Evolutionary conservation across 2,797 vertebrate genomes (phyloP), one percentile per base, ranked within the genome.

Genomic region (Euthynnus affinis): DNA sequence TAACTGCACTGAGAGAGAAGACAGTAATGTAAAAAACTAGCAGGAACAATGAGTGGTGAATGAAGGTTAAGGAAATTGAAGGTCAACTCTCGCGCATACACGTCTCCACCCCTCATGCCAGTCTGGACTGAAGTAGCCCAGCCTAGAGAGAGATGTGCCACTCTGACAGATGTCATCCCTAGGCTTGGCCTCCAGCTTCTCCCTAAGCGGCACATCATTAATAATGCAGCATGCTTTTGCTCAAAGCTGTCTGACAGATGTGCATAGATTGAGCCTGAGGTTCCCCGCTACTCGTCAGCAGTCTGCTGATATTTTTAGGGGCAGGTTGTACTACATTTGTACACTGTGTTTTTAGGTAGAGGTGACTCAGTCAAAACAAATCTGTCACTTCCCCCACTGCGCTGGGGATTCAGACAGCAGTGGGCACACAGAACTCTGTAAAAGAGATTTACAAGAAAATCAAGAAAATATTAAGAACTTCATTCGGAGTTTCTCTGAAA

Each of bases 171-270:
- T 88, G 88, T 81, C 91, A 87, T 89, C 70, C 44, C 52, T 58
- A 83, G 92, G 88, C 88, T 87, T 90, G 71, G 88, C 94, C 94
- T 87, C 22, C n/a, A 90, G 93, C 89, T 71, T 78, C 75, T 91
- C 83, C 78, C 81, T 32, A 48, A 90, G 85, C 71, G 23, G 77
- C 69, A 49, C 44, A 55, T 91, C 88, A 93, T 95, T 92, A 95
- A 94, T 95, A 92, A 93, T 95, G 88, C 86, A 94, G 73, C 62
- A 32, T 70, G 70, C 80, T 88, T 93, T 88, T 89, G 89, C 78
- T 84, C 79, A 87, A 91, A 93, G 86, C 86, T 93, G 87, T 81
- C 88, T 91, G 89, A 90, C 89, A 91, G 91, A 91, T 92, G 85
- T 82, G 88, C 85, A 88, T 85, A 85, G 84, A 92, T 88, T 88